Evolutionary conservation across 1,140 invertebrate genomes (phyloP), one percentile per base, ranked within the genome.

Genomic region (Argopecten irradians): DNA sequence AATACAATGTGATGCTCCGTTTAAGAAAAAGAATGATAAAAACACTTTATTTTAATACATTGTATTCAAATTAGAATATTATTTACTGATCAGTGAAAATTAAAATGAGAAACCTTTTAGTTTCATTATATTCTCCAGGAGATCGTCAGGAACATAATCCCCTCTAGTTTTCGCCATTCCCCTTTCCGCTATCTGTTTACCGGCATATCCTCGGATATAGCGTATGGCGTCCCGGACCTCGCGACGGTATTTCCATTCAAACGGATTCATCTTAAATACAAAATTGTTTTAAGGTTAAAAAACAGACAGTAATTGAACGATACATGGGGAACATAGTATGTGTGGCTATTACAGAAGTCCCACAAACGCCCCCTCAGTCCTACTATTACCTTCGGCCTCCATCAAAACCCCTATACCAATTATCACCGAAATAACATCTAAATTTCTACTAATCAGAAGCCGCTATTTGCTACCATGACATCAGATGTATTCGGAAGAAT

Each of bases 61-160:
- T n/a, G 22, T 46, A 19, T 46, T 46, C 19, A 46, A 3, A n/a
- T n/a, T n/a, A n/a, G n/a, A n/a, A n/a, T n/a, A n/a, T n/a, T n/a
- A n/a, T n/a, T n/a, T n/a, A 19, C 19, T 46, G 9, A 46, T 46
- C 43, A 8, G 19, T 46, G 22, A 19, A 19, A 2, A 14, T 19
- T 16, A 2, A 11, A 19, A 16, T 16, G 13, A 46, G 9, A 8
- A 3, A 86, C 85, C 85, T 86, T 43, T 86, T 5, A 41, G 19
- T 46, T 55, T 36, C 36, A 86, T 86, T 3, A 86, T 86, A 14
- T 41, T 32, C 85, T 36, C 41, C 35, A 86, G 34, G 41, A 41
- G 36, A 55, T 86, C 85, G 32, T 32, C 34, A 8, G 36, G 85
- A 22, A 86, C 8, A 19, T 86, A 86, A 3, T 86, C 39, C 5